Evolutionary conservation across 2,888 invertebrate species (phyloP).

Genomic region (Drosophila atripex): DNA sequence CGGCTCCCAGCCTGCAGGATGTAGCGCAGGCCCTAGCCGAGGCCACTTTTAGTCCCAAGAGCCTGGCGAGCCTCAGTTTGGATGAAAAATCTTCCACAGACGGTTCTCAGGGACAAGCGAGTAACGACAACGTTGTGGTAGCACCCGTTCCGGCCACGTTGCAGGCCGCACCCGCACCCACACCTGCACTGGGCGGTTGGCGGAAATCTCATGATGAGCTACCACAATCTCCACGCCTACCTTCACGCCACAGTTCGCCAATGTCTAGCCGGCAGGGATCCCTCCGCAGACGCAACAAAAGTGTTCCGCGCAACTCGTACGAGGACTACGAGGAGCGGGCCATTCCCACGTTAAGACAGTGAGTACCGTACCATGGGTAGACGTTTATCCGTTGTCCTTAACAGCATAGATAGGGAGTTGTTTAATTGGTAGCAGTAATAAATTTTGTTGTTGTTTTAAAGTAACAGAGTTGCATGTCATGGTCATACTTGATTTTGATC

Average conservation of each 20-base stretch:
- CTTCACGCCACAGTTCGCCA: conserved; percentile 85
- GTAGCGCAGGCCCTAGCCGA: conserved; percentile 83
- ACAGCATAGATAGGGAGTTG: conserved; percentile 1
- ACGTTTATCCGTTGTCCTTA: neutral
- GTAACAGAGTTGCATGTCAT: conserved; percentile 33
- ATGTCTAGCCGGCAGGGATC: conserved; percentile 86
- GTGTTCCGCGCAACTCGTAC: conserved; percentile 89
- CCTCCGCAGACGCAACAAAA: conserved; percentile 87
- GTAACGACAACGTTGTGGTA: conserved; percentile 37
- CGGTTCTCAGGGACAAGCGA: conserved; percentile 49
- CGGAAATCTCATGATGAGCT: conserved; percentile 82
- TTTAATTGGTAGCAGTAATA: conserved; percentile 7
- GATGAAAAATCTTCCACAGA: conserved; percentile 81
- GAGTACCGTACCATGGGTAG: conserved; percentile 81
- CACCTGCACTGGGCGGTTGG: conserved; percentile 27
- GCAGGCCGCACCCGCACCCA: conserved; percentile 53
- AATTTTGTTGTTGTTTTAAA: neutral
- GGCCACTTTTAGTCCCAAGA: conserved; percentile 79
- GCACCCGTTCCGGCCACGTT: conserved; percentile 46
- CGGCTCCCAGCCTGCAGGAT: conserved; percentile 83
- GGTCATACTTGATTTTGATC: conserved; percentile 5
- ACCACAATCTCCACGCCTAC: conserved; percentile 82
- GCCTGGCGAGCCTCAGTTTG: conserved; percentile 48
- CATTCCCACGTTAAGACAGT: conserved; percentile 93
- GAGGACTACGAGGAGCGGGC: conserved; percentile 95